These are phyloP conservation scores for Chaetophractus vellerosus DNA, from an alignment of 2,797 vertebrate species.

Conservation along the genomic window DNA sequence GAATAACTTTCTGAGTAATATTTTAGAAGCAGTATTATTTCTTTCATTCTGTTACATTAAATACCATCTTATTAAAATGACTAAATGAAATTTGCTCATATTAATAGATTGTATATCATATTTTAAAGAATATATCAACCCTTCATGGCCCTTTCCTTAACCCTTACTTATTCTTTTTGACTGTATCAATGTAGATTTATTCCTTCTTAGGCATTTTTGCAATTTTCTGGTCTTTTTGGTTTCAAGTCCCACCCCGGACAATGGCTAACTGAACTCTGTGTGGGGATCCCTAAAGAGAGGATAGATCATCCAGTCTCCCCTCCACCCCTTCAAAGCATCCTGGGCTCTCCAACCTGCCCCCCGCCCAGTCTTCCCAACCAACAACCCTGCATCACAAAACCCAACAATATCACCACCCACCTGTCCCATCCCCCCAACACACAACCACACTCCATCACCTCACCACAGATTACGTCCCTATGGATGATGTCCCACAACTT, in stretches of 20 bases:
- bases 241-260: background rate
- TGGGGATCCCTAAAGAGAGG: background rate
- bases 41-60: constrained; percentile 61
- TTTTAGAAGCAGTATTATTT: constrained; percentile 38
- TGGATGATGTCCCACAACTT: too few relatives aligned
- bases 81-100: constrained; percentile 30
- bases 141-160: background rate
- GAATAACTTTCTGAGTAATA: constrained; percentile 70
- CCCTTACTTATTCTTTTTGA: background rate
- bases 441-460: too few relatives aligned
- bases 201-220: background rate
- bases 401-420: too few relatives aligned
- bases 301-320: too few relatives aligned
- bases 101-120: constrained; percentile 34
- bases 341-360: too few relatives aligned
- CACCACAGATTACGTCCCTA: too few relatives aligned
- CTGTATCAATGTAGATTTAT: background rate
- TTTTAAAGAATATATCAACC: background rate
- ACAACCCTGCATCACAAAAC: too few relatives aligned
- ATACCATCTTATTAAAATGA: constrained; percentile 47
- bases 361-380: too few relatives aligned
- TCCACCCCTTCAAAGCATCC: too few relatives aligned
- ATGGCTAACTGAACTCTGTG: background rate
- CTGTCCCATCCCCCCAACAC: too few relatives aligned
- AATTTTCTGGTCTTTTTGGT: background rate